Evolutionary conservation across 2,797 vertebrate genomes (phyloP).

Genomic region (Tapera naevia): DNA sequence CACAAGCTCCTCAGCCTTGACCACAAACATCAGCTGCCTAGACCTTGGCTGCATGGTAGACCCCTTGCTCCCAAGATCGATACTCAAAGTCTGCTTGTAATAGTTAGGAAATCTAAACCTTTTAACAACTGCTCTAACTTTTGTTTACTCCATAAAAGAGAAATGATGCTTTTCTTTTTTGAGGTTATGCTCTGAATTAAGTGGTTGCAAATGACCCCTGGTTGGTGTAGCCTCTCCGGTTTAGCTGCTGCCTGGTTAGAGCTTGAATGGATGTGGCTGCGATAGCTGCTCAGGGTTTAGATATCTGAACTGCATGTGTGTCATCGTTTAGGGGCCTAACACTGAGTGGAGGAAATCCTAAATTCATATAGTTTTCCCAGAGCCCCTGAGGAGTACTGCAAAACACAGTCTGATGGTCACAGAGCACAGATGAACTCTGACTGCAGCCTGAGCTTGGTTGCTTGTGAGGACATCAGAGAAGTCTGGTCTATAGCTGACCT

Average conservation of each 20-base stretch:
- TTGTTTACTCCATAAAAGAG: not conserved
- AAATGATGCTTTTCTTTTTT: not conserved
- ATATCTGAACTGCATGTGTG: not conserved
- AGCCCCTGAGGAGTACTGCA: not conserved
- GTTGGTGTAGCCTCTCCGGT: not conserved
- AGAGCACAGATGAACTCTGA: not conserved
- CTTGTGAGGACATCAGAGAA: not conserved
- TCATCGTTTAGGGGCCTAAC: not conserved
- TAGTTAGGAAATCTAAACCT: not conserved
- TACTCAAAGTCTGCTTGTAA: not conserved
- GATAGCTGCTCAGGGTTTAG: accelerated
- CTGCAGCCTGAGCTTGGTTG: not conserved
- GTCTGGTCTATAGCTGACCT: not conserved
- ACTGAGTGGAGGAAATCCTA: not conserved
- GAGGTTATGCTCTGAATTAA: not conserved
- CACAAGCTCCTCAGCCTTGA: not conserved
- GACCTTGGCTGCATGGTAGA: not conserved
- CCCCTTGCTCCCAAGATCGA: not conserved
- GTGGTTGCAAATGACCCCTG: not conserved
- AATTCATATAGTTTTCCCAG: not conserved
- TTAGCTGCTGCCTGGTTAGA: not conserved
- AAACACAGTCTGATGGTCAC: not conserved
- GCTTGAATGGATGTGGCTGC: not conserved
- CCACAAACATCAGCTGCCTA: not conserved
- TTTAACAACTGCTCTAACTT: not conserved